Percentiles rank a stretch among this genome's conserved stretches.
These are phyloP conservation scores for Eubasilissa splendida DNA, from an alignment of 2,888 invertebrate genomes.

Conservation along the genomic window DNA sequence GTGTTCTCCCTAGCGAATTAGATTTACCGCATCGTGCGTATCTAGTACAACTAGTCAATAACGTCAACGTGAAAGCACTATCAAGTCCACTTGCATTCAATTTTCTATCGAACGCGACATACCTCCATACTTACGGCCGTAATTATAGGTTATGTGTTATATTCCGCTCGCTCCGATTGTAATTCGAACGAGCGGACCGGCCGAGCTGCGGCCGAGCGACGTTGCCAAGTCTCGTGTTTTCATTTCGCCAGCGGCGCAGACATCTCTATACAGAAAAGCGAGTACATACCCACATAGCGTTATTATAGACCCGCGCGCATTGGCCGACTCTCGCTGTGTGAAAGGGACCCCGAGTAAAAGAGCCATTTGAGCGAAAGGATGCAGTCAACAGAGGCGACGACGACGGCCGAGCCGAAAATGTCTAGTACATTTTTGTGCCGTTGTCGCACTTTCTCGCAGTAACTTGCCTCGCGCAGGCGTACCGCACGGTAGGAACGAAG, in stretches of 20 bases:
- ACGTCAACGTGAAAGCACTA: background rate
- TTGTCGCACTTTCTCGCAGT: background rate
- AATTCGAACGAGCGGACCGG: constrained; percentile 27
- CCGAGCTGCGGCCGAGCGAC: constrained; percentile 8
- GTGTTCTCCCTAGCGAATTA: no score
- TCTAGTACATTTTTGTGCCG: background rate
- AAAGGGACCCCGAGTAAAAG: background rate
- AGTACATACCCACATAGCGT: constrained; percentile 36
- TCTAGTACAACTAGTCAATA: no score
- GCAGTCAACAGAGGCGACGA: no score
- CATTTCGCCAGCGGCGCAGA: constrained; percentile 32
- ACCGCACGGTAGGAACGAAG: constrained; percentile 25
- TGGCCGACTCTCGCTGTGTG: constrained; percentile 33
- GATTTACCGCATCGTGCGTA: no score
- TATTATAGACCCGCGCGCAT: constrained; percentile 50
- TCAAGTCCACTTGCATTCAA: background rate
- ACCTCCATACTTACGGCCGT: background rate
- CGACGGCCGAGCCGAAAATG: background rate
- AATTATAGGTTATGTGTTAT: constrained; percentile 28
- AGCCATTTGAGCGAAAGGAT: background rate
- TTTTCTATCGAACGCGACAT: constrained; percentile 8
- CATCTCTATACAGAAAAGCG: constrained; percentile 32
- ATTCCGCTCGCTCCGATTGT: constrained; percentile 30
- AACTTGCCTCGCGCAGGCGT: background rate
- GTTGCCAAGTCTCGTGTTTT: constrained; percentile 51